These are phyloP conservation scores for Meriones unguiculatus DNA, from an alignment of 2,113 vertebrate species.

Conservation along the genomic window DNA sequence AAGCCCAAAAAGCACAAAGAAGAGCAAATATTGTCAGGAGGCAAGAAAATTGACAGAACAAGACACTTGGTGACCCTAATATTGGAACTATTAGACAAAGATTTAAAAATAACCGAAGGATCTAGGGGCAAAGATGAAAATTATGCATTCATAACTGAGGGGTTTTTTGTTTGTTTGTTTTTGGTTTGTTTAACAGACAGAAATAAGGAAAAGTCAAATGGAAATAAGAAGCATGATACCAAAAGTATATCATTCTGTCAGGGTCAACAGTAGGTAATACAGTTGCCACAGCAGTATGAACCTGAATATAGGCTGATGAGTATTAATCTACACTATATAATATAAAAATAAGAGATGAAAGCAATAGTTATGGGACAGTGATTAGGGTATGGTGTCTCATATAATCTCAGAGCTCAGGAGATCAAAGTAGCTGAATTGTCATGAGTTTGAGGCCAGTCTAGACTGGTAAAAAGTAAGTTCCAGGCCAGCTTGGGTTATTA, in stretches of 20 bases:
- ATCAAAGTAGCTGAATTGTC: not conserved
- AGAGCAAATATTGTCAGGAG: not conserved
- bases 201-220: conserved; percentile 12
- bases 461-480: not conserved
- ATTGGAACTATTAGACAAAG: not conserved
- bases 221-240: not conserved
- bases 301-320: conserved; percentile 4
- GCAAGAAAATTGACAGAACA: conserved; percentile 28
- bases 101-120: conserved; percentile 40
- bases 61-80: not conserved
- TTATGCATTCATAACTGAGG: not conserved
- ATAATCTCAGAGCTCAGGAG: not conserved
- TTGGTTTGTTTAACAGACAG: conserved; percentile 15
- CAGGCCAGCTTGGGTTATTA: not conserved
- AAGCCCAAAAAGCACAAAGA: not conserved
- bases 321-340: not conserved
- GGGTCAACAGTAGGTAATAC: not conserved
- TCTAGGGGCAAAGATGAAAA: not conserved
- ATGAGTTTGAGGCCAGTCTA: not conserved
- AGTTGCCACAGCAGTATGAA: conserved; percentile 26
- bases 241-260: conserved; percentile 10
- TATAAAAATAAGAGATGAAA: not conserved
- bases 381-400: not conserved
- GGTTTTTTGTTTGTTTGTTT: too few species aligned
- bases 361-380: not conserved